Conservation (phyloP, 2,797 vertebrate species). For the Lithobates sylvaticus region DNA sequence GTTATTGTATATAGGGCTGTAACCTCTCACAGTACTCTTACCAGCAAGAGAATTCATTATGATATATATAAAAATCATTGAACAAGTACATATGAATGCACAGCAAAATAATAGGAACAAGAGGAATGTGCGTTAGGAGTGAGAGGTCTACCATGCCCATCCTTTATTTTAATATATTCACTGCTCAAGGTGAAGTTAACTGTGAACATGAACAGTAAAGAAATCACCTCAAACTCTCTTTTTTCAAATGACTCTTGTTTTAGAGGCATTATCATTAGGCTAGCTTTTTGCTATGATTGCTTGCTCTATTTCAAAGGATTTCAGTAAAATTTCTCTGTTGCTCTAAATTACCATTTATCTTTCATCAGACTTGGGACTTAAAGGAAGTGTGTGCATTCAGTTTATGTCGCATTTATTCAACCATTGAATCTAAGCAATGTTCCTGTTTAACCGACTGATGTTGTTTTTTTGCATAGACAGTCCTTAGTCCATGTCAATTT, state of each 20-base stretch:
- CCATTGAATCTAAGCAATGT: not conserved
- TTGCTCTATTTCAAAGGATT: not conserved
- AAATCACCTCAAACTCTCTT: not conserved
- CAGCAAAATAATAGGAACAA: not conserved
- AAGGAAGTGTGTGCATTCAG: not conserved
- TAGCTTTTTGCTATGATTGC: not conserved
- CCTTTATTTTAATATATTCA: not conserved
- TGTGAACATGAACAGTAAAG: not conserved
- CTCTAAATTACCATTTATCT: not conserved
- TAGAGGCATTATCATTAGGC: not conserved
- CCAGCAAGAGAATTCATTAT: not conserved
- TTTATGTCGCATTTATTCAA: not conserved
- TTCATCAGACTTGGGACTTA: not conserved
- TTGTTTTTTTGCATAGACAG: not conserved
- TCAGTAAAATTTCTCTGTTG: not conserved
- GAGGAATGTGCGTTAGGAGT: not conserved
- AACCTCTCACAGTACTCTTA: too few species aligned
- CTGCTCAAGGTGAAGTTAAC: not conserved
- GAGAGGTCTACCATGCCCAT: not conserved
- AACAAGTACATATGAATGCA: not conserved
- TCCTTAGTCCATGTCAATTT: too few species aligned
- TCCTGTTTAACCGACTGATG: not conserved
- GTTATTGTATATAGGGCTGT: too few species aligned
- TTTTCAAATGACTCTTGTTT: not conserved
- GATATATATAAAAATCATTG: not conserved